A percentile compares a stretch with the other conserved stretches of the same genome.
Conservation (phyloP, 2,797 vertebrate species). For the Chelidonichthys spinosus region DNA sequence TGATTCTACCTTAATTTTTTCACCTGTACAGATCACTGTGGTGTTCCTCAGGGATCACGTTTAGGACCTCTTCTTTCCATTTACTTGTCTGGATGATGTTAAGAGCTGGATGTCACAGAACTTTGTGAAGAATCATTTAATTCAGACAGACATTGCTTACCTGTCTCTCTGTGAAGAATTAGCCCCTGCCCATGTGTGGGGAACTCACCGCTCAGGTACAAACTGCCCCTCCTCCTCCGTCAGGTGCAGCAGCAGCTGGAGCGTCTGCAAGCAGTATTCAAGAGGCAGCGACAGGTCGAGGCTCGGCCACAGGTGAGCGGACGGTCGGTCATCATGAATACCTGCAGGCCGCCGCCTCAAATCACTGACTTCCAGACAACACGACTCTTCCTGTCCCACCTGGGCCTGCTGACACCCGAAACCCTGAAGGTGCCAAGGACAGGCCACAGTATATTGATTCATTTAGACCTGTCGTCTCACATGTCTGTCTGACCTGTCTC, state of each 20-base stretch:
- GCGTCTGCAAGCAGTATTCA: slow-evolving; percentile 86
- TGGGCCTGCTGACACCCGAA: slow-evolving; percentile 89
- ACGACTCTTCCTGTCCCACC: slow-evolving; percentile 92
- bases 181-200: background rate
- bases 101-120: background rate
- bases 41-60: background rate
- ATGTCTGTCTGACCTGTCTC: background rate
- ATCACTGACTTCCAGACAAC: slow-evolving; percentile 91
- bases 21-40: background rate
- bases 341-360: slow-evolving; percentile 87
- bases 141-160: background rate
- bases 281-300: slow-evolving; percentile 89
- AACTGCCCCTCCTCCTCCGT: background rate
- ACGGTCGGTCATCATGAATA: slow-evolving; percentile 69
- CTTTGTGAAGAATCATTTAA: background rate
- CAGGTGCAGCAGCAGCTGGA: slow-evolving; percentile 86
- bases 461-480: background rate
- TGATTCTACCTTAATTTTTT: background rate
- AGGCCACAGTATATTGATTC: background rate
- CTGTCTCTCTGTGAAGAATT: background rate
- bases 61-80: background rate
- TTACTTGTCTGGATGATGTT: background rate
- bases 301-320: slow-evolving; percentile 73
- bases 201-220: background rate
- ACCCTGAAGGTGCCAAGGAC: slow-evolving; percentile 52